Evolutionary conservation across 2,797 vertebrate species (phyloP), one percentile per base, ranked within the genome.

Genomic region (Yasuhikotakia modesta): DNA sequence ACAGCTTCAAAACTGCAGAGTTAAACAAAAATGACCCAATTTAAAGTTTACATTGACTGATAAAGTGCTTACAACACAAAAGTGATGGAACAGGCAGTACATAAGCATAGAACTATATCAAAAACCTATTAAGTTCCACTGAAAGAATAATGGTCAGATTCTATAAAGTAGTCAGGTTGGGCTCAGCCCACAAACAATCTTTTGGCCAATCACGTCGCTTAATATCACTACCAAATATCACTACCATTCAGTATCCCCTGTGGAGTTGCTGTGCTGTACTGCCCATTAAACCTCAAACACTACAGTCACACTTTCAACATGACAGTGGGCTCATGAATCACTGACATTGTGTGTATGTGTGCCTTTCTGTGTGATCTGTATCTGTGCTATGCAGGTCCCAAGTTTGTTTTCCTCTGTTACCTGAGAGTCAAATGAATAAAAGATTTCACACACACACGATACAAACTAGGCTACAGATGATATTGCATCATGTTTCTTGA

Each of bases 301-400:
- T 77, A 57, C 61, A 27, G 71, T 71, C 46, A 78, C 70, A 68
- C 30, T 24, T 70, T 78, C 30, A 78, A 39, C 8, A 55, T 78
- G 58, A 48, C 58, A 70, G 57, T 70, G 21, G 11, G 35, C 57
- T 71, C 43, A 52, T 78, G 68, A 43, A 55, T 71, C 12, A n/a
- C 48, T 55, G 48, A 65, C 30, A 75, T 55, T 48, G 65, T 46
- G 19, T 64, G 12, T 52, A 45, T 45, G 45, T 10, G 16, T 78
- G 39, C 55, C 32, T 27, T 19, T 39, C 6, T 39, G 35, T 39
- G 5, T 39, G 35, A 39, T 78, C 63, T 78, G 67, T 64, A 63
- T 43, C 19, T 39, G 10, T 39, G 5, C 19, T 2, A 27, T 11
- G 24, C 27, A 19, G 58, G 39, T 6, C 63, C 10, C 53, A 70